A percentile compares a stretch with the other conserved stretches of the same genome.
phyloP scores from a whole-genome alignment of 1,140 invertebrate species.

The Drosophila ogumai region DNA sequence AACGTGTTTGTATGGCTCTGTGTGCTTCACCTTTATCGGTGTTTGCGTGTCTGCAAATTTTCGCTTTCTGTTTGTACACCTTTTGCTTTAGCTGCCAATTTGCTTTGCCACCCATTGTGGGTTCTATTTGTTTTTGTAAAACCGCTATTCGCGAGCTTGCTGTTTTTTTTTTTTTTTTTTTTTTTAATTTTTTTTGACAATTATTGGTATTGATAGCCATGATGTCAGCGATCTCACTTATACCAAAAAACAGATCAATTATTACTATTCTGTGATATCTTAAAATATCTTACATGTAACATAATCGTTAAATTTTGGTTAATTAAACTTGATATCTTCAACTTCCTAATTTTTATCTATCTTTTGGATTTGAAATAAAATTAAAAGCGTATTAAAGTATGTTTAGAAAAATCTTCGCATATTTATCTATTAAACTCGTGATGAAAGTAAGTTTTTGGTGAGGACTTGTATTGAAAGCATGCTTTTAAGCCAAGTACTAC shows the following conservation, averaged over 20 bases:
- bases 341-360: no score
- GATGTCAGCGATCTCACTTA: constrained; percentile 22
- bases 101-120: constrained; percentile 16
- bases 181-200: constrained; percentile 14
- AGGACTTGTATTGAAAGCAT: no score
- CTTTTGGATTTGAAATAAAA: no score
- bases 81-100: constrained; percentile 32
- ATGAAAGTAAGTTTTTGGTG: no score
- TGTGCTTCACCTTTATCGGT: constrained; percentile 10
- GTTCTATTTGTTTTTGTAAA: constrained; percentile 24
- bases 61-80: constrained; percentile 27
- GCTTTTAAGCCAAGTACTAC: no score
- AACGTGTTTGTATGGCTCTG: constrained; percentile 27
- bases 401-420: no score
- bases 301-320: background rate
- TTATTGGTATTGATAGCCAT: constrained; percentile 13
- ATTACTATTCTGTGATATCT: background rate
- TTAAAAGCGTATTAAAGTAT: no score
- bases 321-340: background rate
- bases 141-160: constrained; percentile 2
- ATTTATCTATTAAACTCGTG: no score
- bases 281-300: background rate
- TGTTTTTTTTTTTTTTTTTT: background rate
- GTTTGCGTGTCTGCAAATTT: constrained; percentile 17
- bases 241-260: background rate